Evolutionary conservation across 2,888 invertebrate genomes (phyloP).

Genomic region (Spisula subtruncata): DNA sequence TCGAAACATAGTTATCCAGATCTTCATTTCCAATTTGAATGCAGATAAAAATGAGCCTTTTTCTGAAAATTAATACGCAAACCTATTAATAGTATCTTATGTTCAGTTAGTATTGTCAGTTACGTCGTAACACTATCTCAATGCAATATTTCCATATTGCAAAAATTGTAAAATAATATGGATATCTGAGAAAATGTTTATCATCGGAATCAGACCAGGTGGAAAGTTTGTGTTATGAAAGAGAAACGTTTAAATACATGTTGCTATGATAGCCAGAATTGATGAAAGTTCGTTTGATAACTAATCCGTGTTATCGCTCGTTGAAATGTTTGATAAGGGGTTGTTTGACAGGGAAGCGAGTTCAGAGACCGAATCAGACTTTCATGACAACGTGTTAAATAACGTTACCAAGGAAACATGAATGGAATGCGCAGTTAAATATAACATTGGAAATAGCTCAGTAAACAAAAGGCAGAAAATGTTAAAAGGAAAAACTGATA

Average conservation of each 20-base stretch:
- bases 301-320: constrained; percentile 60
- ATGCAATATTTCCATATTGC: too few relatives aligned
- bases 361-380: constrained; percentile 39
- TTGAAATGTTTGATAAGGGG: constrained; percentile 59
- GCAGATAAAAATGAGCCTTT: too few relatives aligned
- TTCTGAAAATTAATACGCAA: too few relatives aligned
- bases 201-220: constrained; percentile 10
- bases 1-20: too few relatives aligned
- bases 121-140: too few relatives aligned
- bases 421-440: constrained; percentile 6
- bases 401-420: constrained; percentile 50
- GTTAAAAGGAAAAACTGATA: constrained; percentile 27
- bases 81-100: too few relatives aligned
- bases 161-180: constrained; percentile 21
- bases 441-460: constrained; percentile 5
- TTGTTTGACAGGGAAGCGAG: constrained; percentile 54
- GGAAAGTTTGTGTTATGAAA: constrained; percentile 9
- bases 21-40: too few relatives aligned
- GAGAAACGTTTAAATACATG: constrained; percentile 39
- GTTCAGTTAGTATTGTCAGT: too few relatives aligned
- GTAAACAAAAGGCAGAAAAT: constrained; percentile 6
- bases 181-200: neutral
- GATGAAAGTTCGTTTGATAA: constrained; percentile 63
- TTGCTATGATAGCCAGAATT: constrained; percentile 47
- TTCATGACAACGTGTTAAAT: constrained; percentile 62